Base-by-base conservation (phyloP, 2,888 invertebrate genomes). In the Nomada lathburiana region DNA sequence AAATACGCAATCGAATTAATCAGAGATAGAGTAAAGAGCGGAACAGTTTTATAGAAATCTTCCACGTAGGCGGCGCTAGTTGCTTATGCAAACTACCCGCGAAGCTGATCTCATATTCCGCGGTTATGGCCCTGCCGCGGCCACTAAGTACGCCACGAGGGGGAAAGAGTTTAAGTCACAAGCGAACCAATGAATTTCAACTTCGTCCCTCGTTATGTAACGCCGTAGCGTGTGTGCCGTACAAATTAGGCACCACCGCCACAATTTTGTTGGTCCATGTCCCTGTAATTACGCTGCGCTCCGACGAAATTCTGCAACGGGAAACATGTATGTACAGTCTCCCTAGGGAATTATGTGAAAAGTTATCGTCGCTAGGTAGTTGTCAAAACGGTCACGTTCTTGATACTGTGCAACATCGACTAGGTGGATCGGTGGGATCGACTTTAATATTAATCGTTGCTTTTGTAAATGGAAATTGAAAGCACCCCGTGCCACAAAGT, bases 51-150 rank as follows among this genome's bases (percentile, higher is more conserved):
- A 36, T 36, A 36, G 36, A 36, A 57, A 63, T 71, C 63, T 59
- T 55, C 53, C 20, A 29, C 50, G 50, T 53, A 36, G 84, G 20
- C 20, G 74, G 42, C 84, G 62, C 13, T 70, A 64, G 59, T 74
- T 77, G 69, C 77, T 84, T 84, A 81, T 84, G 80, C 81, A 84
- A 84, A 84, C 62, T 68, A 69, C 26, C 69, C 26, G 64, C 69
- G 65, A 84, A 84, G 75, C 84, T 84, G 84, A 84, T 84, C 84
- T 60, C 47, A 85, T 81, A 81, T 84, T 84, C 77, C 76, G 75
- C 71, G 72, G 77, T 74, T 81, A 81, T 65, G 68, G 67, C 80
- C 57, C 57, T 69, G 53, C 73, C 71, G 70, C 62, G 44, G 64
- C 74, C 71, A 59, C 73, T 72, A 77, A 84, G 76, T 84, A 84